Evolutionary conservation across 2,113 vertebrate genomes (phyloP).

Genomic region (Ibidorhyncha struthersii): DNA sequence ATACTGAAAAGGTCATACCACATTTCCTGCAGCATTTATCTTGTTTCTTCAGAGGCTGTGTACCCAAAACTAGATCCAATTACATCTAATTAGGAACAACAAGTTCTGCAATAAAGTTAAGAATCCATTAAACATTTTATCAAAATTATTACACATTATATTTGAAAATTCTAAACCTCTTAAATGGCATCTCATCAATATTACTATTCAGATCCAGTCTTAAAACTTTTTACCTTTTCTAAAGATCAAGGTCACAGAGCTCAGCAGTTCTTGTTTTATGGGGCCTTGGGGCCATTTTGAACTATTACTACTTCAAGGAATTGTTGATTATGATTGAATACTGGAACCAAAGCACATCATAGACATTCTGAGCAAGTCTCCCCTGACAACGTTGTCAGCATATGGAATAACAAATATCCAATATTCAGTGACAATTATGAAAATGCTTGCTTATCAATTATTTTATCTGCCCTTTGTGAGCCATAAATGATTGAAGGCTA

Average conservation of each 20-base stretch:
- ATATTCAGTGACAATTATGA: neutral
- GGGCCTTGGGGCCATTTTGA: conserved; percentile 56
- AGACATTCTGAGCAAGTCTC: conserved; percentile 12
- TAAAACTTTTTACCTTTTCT: conserved; percentile 54
- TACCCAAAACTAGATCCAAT: conserved; percentile 47
- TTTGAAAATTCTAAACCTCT: conserved; percentile 5
- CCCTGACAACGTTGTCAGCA: neutral
- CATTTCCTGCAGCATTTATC: conserved; percentile 52
- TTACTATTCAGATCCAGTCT: conserved; percentile 40
- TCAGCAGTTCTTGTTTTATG: conserved; percentile 62
- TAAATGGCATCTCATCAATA: neutral
- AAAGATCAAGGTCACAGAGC: conserved; percentile 72
- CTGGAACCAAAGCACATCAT: conserved; percentile 27
- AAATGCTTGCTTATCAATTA: neutral
- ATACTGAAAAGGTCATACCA: conserved; percentile 59
- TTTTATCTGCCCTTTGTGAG: neutral
- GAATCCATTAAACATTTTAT: neutral
- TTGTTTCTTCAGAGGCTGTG: conserved; percentile 32
- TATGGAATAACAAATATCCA: neutral
- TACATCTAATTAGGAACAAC: conserved; percentile 53
- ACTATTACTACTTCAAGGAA: conserved; percentile 53
- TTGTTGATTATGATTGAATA: conserved; percentile 53
- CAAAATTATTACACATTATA: neutral
- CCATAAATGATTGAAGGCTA: neutral
- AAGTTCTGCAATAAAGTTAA: conserved; percentile 4